Conservation (phyloP, 1,140 invertebrate genomes). For the Caerostris darwini region DNA sequence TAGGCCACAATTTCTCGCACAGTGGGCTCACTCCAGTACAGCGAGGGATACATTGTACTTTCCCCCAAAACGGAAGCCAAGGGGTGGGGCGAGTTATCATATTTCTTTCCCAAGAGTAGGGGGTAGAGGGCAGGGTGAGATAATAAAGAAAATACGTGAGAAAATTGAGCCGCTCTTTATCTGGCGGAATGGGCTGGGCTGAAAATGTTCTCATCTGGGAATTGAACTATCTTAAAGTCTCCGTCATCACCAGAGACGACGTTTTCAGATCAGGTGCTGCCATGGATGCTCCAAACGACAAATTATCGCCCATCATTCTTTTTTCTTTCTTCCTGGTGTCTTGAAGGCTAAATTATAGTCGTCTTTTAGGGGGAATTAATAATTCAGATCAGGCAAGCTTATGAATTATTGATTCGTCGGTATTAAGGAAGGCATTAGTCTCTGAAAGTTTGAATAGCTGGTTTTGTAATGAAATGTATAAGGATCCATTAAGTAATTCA, state of each 20-base stretch:
- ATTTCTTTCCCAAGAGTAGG: slow-evolving; percentile 48
- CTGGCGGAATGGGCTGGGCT: background rate
- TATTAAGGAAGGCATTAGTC: background rate
- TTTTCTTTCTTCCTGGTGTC: background rate
- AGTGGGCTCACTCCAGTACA: background rate
- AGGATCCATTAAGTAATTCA: too few relatives aligned
- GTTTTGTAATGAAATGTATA: too few relatives aligned
- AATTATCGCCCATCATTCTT: background rate
- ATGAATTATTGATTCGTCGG: background rate
- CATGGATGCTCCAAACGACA: background rate
- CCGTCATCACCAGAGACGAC: background rate
- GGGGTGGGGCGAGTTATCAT: slow-evolving; percentile 51
- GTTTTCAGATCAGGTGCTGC: background rate
- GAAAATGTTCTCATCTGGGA: slow-evolving; percentile 30
- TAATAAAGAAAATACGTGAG: slow-evolving; percentile 69
- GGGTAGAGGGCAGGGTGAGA: background rate
- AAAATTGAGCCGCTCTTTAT: slow-evolving; percentile 59
- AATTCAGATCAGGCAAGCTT: background rate
- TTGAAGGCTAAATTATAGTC: slow-evolving; percentile 9
- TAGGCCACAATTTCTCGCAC: slow-evolving; percentile 28
- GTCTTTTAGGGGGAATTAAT: slow-evolving; percentile 8
- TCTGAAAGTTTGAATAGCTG: background rate
- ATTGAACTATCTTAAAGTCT: slow-evolving; percentile 53
- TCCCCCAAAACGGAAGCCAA: background rate
- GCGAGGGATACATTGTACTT: slow-evolving; percentile 45